phyloP scores from a whole-genome alignment of 1,140 invertebrate genomes.

The Drosophila aff. region DNA sequence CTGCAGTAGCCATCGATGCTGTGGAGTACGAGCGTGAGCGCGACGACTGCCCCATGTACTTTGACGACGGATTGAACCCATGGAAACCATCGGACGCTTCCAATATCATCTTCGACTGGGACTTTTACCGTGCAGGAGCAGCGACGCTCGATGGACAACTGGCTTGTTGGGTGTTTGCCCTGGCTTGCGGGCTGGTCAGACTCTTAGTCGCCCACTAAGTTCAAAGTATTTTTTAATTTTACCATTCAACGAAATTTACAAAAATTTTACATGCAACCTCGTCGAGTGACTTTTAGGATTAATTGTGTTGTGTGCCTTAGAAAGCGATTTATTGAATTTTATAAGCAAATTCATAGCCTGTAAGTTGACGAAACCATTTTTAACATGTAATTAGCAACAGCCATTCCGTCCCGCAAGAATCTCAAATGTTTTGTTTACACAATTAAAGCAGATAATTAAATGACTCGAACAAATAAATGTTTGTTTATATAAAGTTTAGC shows the following conservation, averaged over 20 bases:
- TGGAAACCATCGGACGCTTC: conserved; percentile 91
- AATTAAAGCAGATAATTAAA: conserved; percentile 50
- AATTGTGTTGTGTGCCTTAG: conserved; percentile 38
- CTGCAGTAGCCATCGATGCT: conserved; percentile 95
- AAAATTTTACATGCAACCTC: conserved; percentile 7
- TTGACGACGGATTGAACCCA: conserved; percentile 95
- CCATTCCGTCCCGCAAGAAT: conserved; percentile 60
- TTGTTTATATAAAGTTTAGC: neutral
- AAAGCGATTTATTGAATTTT: conserved; percentile 25
- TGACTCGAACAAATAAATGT: conserved; percentile 10
- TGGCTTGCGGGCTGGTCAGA: conserved; percentile 24
- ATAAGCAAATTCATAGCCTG: conserved; percentile 39
- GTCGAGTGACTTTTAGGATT: conserved; percentile 24
- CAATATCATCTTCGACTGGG: conserved; percentile 88
- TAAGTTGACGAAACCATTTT: conserved; percentile 38
- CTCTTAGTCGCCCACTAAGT: conserved; percentile 28
- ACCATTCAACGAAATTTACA: conserved; percentile 38
- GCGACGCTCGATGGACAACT: conserved; percentile 12
- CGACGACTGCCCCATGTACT: conserved; percentile 97
- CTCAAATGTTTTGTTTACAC: conserved; percentile 67
- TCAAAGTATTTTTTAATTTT: conserved; percentile 37
- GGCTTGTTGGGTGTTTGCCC: conserved; percentile 1
- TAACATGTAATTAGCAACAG: conserved; percentile 21
- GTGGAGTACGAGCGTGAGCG: conserved; percentile 96
- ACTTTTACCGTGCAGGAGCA: conserved; percentile 76